These are phyloP conservation scores for Punctoribates punctum DNA, from an alignment of 2,888 invertebrate species.

Conservation along the genomic window DNA sequence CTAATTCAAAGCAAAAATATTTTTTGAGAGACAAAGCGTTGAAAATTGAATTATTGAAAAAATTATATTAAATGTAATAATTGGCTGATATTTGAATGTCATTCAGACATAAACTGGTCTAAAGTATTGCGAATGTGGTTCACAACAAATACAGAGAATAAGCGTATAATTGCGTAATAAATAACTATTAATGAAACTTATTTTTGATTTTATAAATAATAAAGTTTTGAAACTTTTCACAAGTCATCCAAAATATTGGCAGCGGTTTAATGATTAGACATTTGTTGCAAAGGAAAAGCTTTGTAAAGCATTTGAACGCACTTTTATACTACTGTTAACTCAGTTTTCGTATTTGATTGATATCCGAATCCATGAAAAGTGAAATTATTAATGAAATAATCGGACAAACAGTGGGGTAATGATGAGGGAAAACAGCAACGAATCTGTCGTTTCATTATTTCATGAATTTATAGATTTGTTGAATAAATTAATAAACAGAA, in stretches of 20 bases:
- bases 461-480: neutral
- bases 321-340: neutral
- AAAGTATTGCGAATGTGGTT: neutral
- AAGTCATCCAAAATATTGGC: conserved; percentile 34
- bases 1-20: neutral
- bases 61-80: neutral
- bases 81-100: conserved; percentile 11
- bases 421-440: neutral
- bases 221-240: conserved; percentile 10
- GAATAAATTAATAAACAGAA: neutral
- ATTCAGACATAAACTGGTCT: neutral
- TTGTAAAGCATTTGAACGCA: conserved; percentile 8
- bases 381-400: conserved; percentile 15
- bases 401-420: neutral
- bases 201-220: neutral
- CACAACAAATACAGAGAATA: neutral
- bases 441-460: neutral
- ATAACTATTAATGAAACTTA: no score
- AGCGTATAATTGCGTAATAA: neutral
- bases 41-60: neutral
- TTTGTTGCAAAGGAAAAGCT: conserved; percentile 28
- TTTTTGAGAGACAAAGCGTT: neutral
- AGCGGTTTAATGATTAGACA: conserved; percentile 22
- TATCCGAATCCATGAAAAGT: conserved; percentile 1
- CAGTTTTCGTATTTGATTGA: neutral